Conservation (phyloP, 2,113 vertebrate species). For the Sigmodon hispidus region DNA sequence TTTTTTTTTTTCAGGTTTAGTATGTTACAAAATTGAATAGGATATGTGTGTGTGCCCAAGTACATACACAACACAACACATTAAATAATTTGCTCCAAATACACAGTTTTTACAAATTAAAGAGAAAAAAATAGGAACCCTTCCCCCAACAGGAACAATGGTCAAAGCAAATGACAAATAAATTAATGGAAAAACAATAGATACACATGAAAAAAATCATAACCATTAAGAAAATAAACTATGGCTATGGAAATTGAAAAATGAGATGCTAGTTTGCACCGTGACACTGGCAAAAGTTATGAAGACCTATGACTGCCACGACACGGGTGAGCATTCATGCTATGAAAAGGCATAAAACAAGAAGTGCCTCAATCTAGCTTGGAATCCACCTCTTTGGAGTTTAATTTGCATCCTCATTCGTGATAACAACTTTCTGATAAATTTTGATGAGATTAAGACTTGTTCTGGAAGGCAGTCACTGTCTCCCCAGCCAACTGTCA, state of each 20-base stretch:
- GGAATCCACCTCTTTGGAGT: conserved; percentile 11
- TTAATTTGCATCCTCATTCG: conserved; percentile 60
- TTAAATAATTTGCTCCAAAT: neutral
- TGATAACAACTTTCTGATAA: conserved; percentile 78
- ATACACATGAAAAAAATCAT: neutral
- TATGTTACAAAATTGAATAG: neutral
- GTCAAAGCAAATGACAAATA: neutral
- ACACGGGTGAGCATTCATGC: neutral
- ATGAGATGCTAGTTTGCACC: neutral
- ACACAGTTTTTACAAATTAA: conserved; percentile 13
- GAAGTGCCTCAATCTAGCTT: neutral
- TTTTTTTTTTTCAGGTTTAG: neutral
- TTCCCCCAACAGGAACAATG: neutral
- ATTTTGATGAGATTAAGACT: conserved; percentile 74
- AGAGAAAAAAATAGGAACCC: neutral
- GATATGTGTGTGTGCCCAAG: rapidly evolving
- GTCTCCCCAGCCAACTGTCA: conserved; percentile 44
- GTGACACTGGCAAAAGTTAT: neutral
- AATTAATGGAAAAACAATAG: neutral
- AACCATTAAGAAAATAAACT: neutral
- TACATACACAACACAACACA: neutral
- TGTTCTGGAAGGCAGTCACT: conserved; percentile 56
- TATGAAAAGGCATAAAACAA: neutral
- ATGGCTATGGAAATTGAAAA: neutral
- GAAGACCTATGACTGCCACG: neutral